Evolutionary conservation across 2,797 vertebrate genomes (phyloP).

Genomic region (Molossus alvarezi): DNA sequence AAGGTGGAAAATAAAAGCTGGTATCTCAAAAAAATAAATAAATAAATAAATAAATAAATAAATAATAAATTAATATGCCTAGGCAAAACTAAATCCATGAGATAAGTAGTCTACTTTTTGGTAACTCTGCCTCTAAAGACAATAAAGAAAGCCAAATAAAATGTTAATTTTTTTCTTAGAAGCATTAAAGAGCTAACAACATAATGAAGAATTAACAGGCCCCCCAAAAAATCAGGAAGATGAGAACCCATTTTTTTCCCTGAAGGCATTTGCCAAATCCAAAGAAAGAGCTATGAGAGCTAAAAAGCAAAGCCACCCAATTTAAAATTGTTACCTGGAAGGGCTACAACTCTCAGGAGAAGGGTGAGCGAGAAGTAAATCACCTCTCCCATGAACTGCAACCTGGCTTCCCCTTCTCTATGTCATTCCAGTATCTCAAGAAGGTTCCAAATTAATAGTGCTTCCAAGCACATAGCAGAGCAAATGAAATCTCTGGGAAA

Average conservation of each 20-base stretch:
- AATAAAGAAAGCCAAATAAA: conserved; percentile 16
- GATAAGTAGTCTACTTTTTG: not conserved
- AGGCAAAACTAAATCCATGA: conserved; percentile 44
- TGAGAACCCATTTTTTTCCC: not conserved
- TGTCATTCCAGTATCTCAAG: not conserved
- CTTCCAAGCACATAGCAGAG: not conserved
- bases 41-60: no score
- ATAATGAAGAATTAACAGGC: not conserved
- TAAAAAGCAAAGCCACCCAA: not conserved
- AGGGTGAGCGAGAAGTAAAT: not conserved
- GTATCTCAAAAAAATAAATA: no score
- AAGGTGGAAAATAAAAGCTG: conserved; percentile 77
- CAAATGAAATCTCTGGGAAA: conserved; percentile 24
- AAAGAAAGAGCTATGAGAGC: conserved; percentile 36
- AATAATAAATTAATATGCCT: no score
- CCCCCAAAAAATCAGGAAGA: not conserved
- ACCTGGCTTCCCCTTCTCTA: not conserved
- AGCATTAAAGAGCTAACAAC: conserved; percentile 2
- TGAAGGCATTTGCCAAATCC: conserved; percentile 3
- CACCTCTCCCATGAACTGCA: not conserved
- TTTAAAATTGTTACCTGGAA: not conserved
- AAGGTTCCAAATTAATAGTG: not conserved
- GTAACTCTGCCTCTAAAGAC: not conserved
- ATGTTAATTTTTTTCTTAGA: not conserved
- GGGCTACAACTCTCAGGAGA: not conserved